Percentiles rank a stretch among this genome's conserved stretches.
Evolutionary conservation across 2,113 vertebrate genomes (phyloP).

Genomic region (Centropristis striata): DNA sequence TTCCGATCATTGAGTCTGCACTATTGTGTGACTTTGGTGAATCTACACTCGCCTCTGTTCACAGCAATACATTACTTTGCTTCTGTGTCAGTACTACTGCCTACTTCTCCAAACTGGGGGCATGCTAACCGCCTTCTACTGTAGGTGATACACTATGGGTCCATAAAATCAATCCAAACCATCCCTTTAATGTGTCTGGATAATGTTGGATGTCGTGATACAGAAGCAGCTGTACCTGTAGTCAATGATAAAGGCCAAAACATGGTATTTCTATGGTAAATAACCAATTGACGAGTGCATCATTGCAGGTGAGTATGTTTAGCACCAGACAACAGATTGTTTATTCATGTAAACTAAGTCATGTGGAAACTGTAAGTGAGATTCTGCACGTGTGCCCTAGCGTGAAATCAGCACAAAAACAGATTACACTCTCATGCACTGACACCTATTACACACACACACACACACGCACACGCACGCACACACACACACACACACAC

Average conservation of each 20-base stretch:
- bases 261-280: not conserved
- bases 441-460: slow-evolving; percentile 29
- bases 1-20: too few relatives aligned
- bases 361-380: slow-evolving; percentile 25
- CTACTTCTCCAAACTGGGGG: too few relatives aligned
- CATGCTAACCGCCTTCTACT: too few relatives aligned
- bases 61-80: too few relatives aligned
- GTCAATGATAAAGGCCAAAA: too few relatives aligned
- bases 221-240: not conserved
- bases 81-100: too few relatives aligned
- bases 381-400: not conserved
- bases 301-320: slow-evolving; percentile 9
- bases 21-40: too few relatives aligned
- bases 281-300: slow-evolving; percentile 15
- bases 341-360: slow-evolving; percentile 39
- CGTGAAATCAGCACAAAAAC: slow-evolving; percentile 36
- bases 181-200: not conserved
- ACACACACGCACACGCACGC: not conserved
- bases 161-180: too few relatives aligned
- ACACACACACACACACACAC: too few relatives aligned
- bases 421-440: not conserved
- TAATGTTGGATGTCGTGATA: not conserved
- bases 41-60: too few relatives aligned
- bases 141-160: too few relatives aligned
- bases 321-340: slow-evolving; percentile 26